phyloP scores from a whole-genome alignment of 2,888 invertebrate species.

The Pterostichus madidus region DNA sequence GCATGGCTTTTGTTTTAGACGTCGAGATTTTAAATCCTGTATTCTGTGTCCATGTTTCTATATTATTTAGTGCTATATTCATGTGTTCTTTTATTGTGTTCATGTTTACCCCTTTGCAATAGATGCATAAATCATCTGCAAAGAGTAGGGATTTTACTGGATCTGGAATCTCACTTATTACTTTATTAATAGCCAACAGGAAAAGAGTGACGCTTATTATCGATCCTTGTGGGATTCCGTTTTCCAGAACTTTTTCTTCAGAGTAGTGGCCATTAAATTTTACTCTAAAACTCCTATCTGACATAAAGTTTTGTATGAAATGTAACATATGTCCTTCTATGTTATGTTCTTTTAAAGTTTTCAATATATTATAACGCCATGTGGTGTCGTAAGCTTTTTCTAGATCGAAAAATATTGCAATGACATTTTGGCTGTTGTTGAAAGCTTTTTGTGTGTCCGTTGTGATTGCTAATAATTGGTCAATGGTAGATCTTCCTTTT shows the following conservation, averaged over 20 bases:
- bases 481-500: neutral
- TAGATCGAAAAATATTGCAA: neutral
- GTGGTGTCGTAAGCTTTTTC: neutral
- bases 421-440: too few relatives aligned
- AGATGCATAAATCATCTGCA: neutral
- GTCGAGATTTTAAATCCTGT: neutral
- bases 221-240: constrained; percentile 14
- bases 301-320: neutral
- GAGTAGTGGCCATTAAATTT: constrained; percentile 5
- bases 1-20: constrained; percentile 7
- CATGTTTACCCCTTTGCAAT: neutral
- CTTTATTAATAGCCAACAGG: neutral
- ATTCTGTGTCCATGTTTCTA: constrained; percentile 1
- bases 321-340: neutral
- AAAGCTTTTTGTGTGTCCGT: too few relatives aligned
- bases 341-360: too few relatives aligned
- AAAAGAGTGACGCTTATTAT: constrained; percentile 11
- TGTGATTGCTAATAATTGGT: neutral
- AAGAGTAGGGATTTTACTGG: constrained; percentile 10
- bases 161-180: neutral
- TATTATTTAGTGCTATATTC: neutral
- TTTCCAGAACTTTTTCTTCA: neutral
- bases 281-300: neutral
- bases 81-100: neutral
- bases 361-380: too few relatives aligned